These are phyloP conservation scores for Dicyrtomina minuta DNA, from an alignment of 2,888 invertebrate species.

Conservation along the genomic window DNA sequence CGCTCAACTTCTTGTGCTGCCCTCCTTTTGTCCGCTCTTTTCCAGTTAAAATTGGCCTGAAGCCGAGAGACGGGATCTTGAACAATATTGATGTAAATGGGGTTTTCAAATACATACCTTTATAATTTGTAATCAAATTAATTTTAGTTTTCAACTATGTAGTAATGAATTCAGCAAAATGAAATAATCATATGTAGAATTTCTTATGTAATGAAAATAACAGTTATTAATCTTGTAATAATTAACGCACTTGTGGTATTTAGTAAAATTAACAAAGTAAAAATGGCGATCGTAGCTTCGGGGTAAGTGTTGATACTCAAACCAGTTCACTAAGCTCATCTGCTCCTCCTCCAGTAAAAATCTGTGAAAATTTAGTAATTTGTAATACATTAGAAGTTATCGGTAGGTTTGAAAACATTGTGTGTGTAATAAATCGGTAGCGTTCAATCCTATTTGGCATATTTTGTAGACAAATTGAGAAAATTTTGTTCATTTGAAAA, in stretches of 20 bases:
- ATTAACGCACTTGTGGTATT: constrained; percentile 57
- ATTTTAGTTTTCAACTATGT: background rate
- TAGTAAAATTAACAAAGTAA: constrained; percentile 65
- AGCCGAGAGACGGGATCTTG: constrained; percentile 63
- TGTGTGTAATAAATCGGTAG: too few species aligned
- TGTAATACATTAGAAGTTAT: constrained; percentile 5
- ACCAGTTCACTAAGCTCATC: constrained; percentile 52
- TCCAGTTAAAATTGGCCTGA: constrained; percentile 41
- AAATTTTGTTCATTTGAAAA: background rate
- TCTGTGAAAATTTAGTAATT: constrained; percentile 18
- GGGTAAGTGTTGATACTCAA: constrained; percentile 56
- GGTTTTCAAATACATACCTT: constrained; percentile 56
- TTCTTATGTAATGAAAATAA: background rate
- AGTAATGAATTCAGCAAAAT: background rate
- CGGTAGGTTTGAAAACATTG: constrained; percentile 1
- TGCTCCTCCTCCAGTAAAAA: constrained; percentile 60
- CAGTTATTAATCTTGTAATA: too few species aligned
- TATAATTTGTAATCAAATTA: background rate
- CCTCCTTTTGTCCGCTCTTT: constrained; percentile 28
- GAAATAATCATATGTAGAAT: background rate
- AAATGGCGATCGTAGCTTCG: constrained; percentile 65
- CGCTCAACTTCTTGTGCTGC: constrained; percentile 44
- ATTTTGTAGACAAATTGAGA: too few species aligned
- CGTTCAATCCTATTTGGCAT: too few species aligned
- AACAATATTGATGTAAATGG: constrained; percentile 64